Conservation (phyloP, 2,888 invertebrate genomes). For the Drosophila prostipennis region DNA sequence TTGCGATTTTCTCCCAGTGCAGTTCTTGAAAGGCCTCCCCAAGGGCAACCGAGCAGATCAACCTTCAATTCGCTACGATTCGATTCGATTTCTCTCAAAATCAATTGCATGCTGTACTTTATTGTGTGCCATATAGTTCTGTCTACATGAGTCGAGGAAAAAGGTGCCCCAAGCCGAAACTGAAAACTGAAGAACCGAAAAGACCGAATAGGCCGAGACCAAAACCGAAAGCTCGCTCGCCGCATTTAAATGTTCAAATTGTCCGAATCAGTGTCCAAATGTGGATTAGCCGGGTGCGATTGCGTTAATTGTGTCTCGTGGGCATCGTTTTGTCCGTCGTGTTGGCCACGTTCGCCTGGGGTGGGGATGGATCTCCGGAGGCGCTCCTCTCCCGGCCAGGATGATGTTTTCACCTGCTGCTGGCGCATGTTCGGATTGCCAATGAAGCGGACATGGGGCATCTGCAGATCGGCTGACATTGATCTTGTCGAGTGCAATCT, state of each 20-base stretch:
- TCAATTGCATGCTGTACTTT: conserved; percentile 72
- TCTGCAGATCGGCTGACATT: conserved; percentile 73
- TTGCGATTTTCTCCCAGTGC: conserved; percentile 28
- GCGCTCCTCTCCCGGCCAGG: conserved; percentile 32
- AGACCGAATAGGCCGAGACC: not conserved
- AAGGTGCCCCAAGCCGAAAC: conserved; percentile 41
- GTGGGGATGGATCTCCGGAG: conserved; percentile 39
- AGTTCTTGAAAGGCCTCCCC: conserved; percentile 60
- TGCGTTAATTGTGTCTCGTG: conserved; percentile 76
- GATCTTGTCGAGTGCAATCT: conserved; percentile 81
- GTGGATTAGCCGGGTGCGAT: conserved; percentile 47
- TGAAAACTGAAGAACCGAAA: conserved; percentile 16
- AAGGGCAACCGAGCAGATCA: conserved; percentile 52
- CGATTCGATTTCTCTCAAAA: conserved; percentile 64
- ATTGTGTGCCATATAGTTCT: conserved; percentile 45
- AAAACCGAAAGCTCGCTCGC: conserved; percentile 31
- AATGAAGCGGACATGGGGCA: conserved; percentile 49
- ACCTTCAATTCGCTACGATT: conserved; percentile 27
- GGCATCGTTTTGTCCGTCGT: conserved; percentile 32
- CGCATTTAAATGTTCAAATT: conserved; percentile 70
- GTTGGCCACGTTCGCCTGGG: not conserved
- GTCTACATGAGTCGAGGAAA: conserved; percentile 35
- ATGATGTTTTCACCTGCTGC: conserved; percentile 68
- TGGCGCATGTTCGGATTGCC: conserved; percentile 63
- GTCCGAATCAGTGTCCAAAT: conserved; percentile 59